phyloP scores from a whole-genome alignment of 2,797 vertebrate species.

The Orientallactaga sibirica region DNA sequence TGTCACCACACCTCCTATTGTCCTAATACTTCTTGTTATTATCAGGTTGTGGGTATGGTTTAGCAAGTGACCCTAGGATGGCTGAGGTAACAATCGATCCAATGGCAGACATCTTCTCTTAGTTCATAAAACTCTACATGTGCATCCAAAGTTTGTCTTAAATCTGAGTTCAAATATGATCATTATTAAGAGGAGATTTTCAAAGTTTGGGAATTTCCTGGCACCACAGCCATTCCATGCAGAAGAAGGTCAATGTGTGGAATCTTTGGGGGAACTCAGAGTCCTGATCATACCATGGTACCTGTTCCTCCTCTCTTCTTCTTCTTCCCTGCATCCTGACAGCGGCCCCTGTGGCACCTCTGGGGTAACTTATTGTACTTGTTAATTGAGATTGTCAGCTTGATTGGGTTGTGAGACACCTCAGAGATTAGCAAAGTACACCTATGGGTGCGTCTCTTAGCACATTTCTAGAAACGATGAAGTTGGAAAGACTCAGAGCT shows the following conservation, averaged over 20 bases:
- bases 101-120: not conserved
- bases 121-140: not conserved
- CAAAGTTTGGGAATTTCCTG: not conserved
- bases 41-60: not conserved
- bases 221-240: not conserved
- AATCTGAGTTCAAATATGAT: not conserved
- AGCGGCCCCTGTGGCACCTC: not conserved
- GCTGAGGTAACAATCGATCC: not conserved
- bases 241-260: not conserved
- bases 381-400: not conserved
- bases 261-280: not conserved
- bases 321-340: not conserved
- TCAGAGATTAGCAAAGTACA: not conserved
- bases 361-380: not conserved
- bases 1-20: not conserved
- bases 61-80: not conserved
- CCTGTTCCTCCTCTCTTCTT: not conserved
- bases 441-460: not conserved
- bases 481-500: not conserved
- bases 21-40: not conserved
- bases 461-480: not conserved
- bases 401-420: not conserved
- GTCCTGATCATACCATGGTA: not conserved
- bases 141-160: not conserved
- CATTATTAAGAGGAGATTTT: conserved; percentile 1